These are phyloP conservation scores for Ecliptopera silaceata DNA, from an alignment of 2,888 invertebrate species.

Conservation along the genomic window DNA sequence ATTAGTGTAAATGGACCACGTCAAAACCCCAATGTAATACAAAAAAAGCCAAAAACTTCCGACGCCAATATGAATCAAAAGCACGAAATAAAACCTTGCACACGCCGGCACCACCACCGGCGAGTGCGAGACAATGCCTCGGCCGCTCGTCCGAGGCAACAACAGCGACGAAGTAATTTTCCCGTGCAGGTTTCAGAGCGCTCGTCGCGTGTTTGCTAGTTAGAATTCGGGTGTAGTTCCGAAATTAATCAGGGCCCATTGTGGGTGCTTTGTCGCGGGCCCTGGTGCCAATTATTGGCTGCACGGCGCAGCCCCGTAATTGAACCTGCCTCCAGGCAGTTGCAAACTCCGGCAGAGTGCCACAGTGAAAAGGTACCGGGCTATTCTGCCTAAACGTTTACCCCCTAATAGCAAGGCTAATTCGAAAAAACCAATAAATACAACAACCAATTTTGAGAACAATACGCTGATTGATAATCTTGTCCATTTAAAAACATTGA, in stretches of 20 bases:
- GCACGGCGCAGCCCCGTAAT: constrained; percentile 66
- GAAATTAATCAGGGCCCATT: constrained; percentile 81
- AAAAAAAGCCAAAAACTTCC: constrained; percentile 30
- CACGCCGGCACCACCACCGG: constrained; percentile 33
- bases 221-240: constrained; percentile 81
- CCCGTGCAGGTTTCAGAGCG: constrained; percentile 58
- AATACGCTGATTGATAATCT: constrained; percentile 14
- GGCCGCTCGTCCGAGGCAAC: constrained; percentile 46
- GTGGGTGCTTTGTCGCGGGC: constrained; percentile 79
- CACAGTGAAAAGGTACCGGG: constrained; percentile 49
- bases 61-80: constrained; percentile 37
- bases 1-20: constrained; percentile 7
- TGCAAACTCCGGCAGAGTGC: constrained; percentile 41
- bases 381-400: constrained; percentile 23
- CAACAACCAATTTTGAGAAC: constrained; percentile 1
- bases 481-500: constrained; percentile 21
- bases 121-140: constrained; percentile 44
- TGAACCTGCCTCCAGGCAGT: constrained; percentile 67
- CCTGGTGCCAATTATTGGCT: constrained; percentile 78
- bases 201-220: constrained; percentile 75
- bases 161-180: constrained; percentile 65
- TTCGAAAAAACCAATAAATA: background rate
- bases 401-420: constrained; percentile 10
- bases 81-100: constrained; percentile 33
- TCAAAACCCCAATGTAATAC: constrained; percentile 17